Evolutionary conservation across 1,140 invertebrate genomes (phyloP), one percentile per base, ranked within the genome.

Genomic region (Hyles euphorbiae): DNA sequence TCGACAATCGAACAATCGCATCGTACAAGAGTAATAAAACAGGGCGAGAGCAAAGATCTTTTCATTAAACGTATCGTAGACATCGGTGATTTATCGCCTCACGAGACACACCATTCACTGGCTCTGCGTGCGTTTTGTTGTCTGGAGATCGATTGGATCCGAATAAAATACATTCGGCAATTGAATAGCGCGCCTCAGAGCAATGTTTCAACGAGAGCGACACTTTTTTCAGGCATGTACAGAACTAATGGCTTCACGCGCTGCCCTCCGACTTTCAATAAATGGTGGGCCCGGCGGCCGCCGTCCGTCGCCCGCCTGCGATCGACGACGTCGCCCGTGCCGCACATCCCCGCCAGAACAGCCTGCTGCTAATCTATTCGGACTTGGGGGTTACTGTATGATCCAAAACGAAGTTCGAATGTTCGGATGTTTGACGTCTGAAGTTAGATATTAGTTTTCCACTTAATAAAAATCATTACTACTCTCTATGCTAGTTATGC

Each of bases 151-250:
- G 85, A 88, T 88, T 81, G 82, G 76, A 55, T 73, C 61, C 65
- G 78, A 83, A 86, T 86, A 84, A 88, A 88, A 88, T 83, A 87
- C 82, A 83, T 83, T 87, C 74, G 68, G 69, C 76, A 85, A 88
- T 88, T 83, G 82, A 83, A 86, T 83, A 81, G 83, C 76, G 69
- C 72, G 63, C 79, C 74, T 71, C 64, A 61, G 74, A 72, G 76
- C 78, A 83, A 85, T 85, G 83, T 85, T 85, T 87, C 82, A 87
- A 75, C 53, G 68, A 67, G 70, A 76, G 73, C 85, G 85, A 83
- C 81, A 83, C 74, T 22, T 88, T 88, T 86, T 85, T 85, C 78
- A 83, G 74, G 57, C 71, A 63, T 68, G 69, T 56, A 65, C 63
- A 77, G 65, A 77, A 83, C 82, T 86, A 88, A 88, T 88, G 78